Base-by-base conservation (phyloP, 2,888 invertebrate genomes). In the Stenoptilia bipunctidactyla region DNA sequence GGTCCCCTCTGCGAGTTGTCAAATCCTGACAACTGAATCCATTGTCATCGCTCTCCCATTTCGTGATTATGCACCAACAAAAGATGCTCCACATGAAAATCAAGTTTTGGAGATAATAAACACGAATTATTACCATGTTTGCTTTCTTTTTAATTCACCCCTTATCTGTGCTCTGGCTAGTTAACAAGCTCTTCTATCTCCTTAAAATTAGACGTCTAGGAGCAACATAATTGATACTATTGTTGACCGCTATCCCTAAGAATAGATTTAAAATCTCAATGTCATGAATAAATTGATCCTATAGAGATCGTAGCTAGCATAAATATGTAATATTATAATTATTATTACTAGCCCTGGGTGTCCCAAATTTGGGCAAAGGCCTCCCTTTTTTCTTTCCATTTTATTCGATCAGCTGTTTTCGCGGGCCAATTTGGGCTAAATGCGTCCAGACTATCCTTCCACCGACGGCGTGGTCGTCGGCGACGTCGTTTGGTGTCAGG, bases 11-110 rank as follows among this genome's bases (percentile, higher is more conserved):
- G 43, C 55, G 49, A 56, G 45, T 62, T 64, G 72, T 74, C 72
- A 72, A 56, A 59, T 60, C 52, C 56, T 73, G 71, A 70, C 73
- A 64, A 64, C 61, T 63, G 2, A 52, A 46, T 50, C 58, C 50
- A 69, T 76, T 75, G 72, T 76, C 57, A 51, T 45, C 48, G 45
- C 55, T 66, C 65, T 72, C 70, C 66, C 69, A 68, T 57, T 59
- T 63, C 66, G 30, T 66, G 68, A 75, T 75, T 72, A 73, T 74
- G 67, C 71, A 69, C 55, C 58, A 63, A 73, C 62, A 71, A 75
- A 64, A 55, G 56, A 41, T 46, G 49, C 47, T 52, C 59, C 57
- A 61, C 66, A 65, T 66, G 67, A 66, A 69, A 63, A 60, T 75
- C 77, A 61, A 68, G 75, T 77, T 76, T 69, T 57, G 48, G 45